Conservation (phyloP, 2,113 vertebrate genomes). For the Hirundichthys speculiger region DNA sequence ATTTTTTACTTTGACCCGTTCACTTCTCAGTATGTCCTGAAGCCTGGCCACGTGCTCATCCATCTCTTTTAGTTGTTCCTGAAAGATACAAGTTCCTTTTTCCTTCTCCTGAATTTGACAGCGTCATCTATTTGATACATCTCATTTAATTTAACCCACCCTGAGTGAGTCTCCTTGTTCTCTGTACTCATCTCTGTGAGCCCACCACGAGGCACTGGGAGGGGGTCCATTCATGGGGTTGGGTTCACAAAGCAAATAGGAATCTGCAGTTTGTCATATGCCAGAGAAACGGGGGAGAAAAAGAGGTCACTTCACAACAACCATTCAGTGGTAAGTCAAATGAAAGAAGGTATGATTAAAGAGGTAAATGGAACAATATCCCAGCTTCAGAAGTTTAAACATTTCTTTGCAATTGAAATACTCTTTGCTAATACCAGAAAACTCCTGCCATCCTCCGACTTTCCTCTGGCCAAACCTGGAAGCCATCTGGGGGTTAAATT, state of each 20-base stretch:
- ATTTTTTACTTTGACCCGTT: slow-evolving; percentile 66
- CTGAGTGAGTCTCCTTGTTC: slow-evolving; percentile 38
- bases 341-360: no score
- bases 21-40: slow-evolving; percentile 66
- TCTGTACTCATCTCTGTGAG: slow-evolving; percentile 21
- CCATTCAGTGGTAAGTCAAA: neutral
- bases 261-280: slow-evolving; percentile 13
- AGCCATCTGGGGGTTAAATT: slow-evolving; percentile 39
- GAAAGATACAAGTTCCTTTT: neutral
- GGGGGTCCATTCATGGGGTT: neutral
- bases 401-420: neutral
- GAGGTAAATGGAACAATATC: neutral
- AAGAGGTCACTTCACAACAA: no score
- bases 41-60: slow-evolving; percentile 70
- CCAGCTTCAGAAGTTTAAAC: neutral
- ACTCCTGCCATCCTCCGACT: neutral
- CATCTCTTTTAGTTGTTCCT: slow-evolving; percentile 74
- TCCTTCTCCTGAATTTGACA: neutral
- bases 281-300: neutral
- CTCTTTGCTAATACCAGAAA: slow-evolving; percentile 33
- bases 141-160: slow-evolving; percentile 40
- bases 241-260: slow-evolving; percentile 5
- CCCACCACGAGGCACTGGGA: slow-evolving; percentile 41
- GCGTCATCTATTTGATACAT: neutral
- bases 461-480: slow-evolving; percentile 35